phyloP scores from a whole-genome alignment of 1,140 invertebrate genomes.

The Lepidurus arcticus region DNA sequence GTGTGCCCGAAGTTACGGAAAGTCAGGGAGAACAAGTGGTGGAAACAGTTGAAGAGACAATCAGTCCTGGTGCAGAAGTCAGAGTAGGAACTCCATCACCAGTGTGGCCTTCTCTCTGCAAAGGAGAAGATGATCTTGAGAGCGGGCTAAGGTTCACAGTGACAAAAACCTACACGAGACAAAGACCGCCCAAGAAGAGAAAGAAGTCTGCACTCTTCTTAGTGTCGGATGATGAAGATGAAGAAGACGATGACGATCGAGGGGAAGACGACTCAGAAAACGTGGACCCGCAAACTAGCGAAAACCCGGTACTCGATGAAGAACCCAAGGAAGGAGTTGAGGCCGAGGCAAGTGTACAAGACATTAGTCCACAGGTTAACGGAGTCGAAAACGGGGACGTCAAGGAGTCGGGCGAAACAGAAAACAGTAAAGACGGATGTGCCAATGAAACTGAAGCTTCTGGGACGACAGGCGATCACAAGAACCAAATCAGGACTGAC shows the following conservation, averaged over 20 bases:
- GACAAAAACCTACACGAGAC: neutral
- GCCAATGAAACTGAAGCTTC: neutral
- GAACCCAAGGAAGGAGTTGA: too few relatives aligned
- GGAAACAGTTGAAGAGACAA: constrained; percentile 17
- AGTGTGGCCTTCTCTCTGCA: neutral
- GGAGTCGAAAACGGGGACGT: neutral
- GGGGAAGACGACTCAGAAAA: constrained; percentile 18
- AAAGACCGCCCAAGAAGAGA: constrained; percentile 7
- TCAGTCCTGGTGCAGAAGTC: neutral
- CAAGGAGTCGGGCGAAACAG: neutral
- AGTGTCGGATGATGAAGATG: constrained; percentile 16
- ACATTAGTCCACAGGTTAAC: neutral
- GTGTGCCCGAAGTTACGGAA: neutral
- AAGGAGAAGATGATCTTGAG: neutral
- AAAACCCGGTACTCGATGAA: neutral
- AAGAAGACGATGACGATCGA: constrained; percentile 26
- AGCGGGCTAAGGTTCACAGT: neutral
- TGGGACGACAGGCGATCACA: neutral
- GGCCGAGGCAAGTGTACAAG: neutral
- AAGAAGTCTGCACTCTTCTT: neutral
- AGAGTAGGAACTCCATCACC: neutral
- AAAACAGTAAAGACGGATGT: neutral
- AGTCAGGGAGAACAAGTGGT: neutral
- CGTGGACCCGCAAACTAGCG: neutral
- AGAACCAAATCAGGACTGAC: neutral